Evolutionary conservation across 2,888 invertebrate genomes (phyloP), one percentile per base, ranked within the genome.

Genomic region (Camptogramma bilineatum): DNA sequence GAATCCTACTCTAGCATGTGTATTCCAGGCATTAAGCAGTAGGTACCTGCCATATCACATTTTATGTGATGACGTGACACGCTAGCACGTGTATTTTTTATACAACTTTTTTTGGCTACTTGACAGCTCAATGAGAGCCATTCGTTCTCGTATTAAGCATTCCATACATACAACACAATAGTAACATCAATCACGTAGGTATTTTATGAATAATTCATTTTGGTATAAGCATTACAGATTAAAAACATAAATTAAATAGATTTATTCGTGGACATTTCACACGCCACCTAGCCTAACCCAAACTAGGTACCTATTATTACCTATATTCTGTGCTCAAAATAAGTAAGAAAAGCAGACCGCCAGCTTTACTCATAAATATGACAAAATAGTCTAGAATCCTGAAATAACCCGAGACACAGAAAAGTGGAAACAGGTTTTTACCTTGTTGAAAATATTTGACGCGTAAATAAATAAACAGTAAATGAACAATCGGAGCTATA

Each of bases 151-250:
- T n/a, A 4, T 13, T 18, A 19, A 24, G 46, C 19, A 19, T 13
- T 21, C 9, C 48, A 48, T n/a, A 48, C 50, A 21, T 19, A 9
- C 47, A n/a, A 50, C 4, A 28, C 50, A 50, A 24, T 50, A 28
- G 21, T 21, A 48, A 44, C 13, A 17, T 44, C 44, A 17, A 39
- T 44, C 44, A 17, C 17, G n/a, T n/a, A n/a, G n/a, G 44, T 44
- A 17, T 44, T 8, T 8, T 16, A 44, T 16, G 16, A 44, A 44
- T 16, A 8, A 0, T 5, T 24, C 4, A 13, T 39, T 39, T 2
- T 39, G 13, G 34, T 3, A 0, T 9, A 13, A n/a, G n/a, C n/a
- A n/a, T n/a, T n/a, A n/a, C n/a, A n/a, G n/a, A n/a, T n/a, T n/a
- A n/a, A n/a, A n/a, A n/a, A n/a, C n/a, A n/a, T n/a, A n/a, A n/a